phyloP scores from a whole-genome alignment of 30 jellyfish, hydroid and myxozoan genomes.

The Rhopilema esculentum region DNA sequence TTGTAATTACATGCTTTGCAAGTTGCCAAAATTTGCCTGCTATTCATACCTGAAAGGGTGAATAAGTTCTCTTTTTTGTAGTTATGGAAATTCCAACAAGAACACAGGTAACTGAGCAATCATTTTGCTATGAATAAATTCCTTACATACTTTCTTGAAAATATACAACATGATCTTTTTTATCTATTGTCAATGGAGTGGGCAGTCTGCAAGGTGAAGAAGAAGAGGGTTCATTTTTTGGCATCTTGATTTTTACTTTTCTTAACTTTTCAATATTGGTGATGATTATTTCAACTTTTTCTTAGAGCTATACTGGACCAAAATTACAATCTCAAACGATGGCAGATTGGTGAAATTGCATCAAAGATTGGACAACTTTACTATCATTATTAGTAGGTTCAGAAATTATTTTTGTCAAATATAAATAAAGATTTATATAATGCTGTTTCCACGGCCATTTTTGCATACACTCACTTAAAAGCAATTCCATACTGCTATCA shows the following conservation, averaged over 20 bases:
- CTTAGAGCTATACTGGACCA: conserved; percentile 70
- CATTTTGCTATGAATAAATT: too few relatives aligned
- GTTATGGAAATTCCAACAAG: conserved; percentile 91
- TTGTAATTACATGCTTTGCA: too few relatives aligned
- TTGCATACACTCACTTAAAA: not conserved
- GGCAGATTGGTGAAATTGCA: conserved; percentile 93
- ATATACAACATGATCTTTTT: too few relatives aligned
- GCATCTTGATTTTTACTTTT: not conserved
- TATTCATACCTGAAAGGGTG: too few relatives aligned
- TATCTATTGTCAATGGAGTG: not conserved
- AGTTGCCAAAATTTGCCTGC: too few relatives aligned
- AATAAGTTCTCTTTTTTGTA: too few relatives aligned
- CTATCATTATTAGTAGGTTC: conserved; percentile 86
- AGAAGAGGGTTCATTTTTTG: not conserved
- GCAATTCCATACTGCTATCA: too few relatives aligned
- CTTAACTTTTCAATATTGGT: not conserved
- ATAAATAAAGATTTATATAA: too few relatives aligned
- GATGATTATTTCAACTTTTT: not conserved
- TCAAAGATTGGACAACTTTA: conserved; percentile 91
- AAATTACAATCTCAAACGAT: conserved; percentile 59
- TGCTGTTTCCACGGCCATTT: too few relatives aligned
- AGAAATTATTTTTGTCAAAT: not conserved
- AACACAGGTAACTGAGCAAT: conserved; percentile 64
- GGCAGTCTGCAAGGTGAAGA: not conserved
- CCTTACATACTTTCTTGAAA: too few relatives aligned